Evolutionary conservation across 2,888 invertebrate genomes (phyloP).

Genomic region (Diplolepis rosae): DNA sequence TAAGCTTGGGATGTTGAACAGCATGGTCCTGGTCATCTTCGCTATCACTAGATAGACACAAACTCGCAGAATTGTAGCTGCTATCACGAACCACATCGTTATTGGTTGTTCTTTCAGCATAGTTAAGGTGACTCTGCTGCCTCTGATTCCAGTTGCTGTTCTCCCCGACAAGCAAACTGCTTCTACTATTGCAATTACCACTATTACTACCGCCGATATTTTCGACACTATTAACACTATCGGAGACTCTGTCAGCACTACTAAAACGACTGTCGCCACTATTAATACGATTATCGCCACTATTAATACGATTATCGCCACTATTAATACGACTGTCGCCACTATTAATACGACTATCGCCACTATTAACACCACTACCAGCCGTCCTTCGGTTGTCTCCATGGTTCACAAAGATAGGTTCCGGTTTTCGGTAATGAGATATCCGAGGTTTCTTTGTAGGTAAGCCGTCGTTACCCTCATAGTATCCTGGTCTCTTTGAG

Average conservation of each 20-base stretch:
- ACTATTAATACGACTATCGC: constrained; percentile 36
- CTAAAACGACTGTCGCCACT: constrained; percentile 34
- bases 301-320: constrained; percentile 47
- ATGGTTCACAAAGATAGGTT: constrained; percentile 65
- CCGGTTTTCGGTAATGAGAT: constrained; percentile 85
- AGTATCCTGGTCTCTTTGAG: constrained; percentile 79
- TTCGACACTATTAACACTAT: constrained; percentile 41
- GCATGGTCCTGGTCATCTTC: constrained; percentile 43
- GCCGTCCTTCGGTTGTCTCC: constrained; percentile 59
- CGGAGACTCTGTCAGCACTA: constrained; percentile 33
- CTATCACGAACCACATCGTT: constrained; percentile 62
- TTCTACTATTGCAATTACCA: constrained; percentile 20
- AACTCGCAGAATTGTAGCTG: constrained; percentile 51
- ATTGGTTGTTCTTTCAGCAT: constrained; percentile 63
- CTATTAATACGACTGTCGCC: constrained; percentile 39
- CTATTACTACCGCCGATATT: constrained; percentile 37
- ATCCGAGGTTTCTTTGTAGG: constrained; percentile 88
- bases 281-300: constrained; percentile 46
- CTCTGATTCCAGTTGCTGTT: constrained; percentile 53
- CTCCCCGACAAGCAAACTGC: constrained; percentile 19
- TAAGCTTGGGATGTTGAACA: neutral
- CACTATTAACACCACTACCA: constrained; percentile 49
- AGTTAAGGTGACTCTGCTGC: constrained; percentile 37
- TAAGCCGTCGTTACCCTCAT: constrained; percentile 77
- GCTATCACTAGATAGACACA: constrained; percentile 62